Evolutionary conservation across 2,797 vertebrate genomes (phyloP).

Genomic region (Cryptoblepharus egeriae): DNA sequence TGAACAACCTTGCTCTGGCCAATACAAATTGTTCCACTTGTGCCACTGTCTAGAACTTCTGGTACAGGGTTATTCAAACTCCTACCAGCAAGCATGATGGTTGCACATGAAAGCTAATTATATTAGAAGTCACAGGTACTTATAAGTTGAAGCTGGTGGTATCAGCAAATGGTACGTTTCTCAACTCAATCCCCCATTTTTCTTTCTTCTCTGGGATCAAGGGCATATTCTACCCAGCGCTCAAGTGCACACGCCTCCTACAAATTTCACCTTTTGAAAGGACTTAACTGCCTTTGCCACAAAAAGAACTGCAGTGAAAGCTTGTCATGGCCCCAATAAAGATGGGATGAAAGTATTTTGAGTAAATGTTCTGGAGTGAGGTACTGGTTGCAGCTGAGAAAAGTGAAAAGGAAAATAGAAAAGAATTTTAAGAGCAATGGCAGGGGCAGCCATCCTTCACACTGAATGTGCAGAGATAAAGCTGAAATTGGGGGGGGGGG

Average conservation of each 20-base stretch:
- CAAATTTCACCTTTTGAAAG: not conserved
- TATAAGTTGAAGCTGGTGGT: not conserved
- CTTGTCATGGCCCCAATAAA: not conserved
- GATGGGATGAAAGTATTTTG: slow-evolving; percentile 32
- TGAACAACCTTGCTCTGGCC: no score
- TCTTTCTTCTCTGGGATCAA: not conserved
- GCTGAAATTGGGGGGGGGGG: slow-evolving; percentile 20
- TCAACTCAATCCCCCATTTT: not conserved
- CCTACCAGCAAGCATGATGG: not conserved
- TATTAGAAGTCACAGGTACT: not conserved
- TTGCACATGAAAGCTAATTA: not conserved
- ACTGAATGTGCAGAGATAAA: not conserved
- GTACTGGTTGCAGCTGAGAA: not conserved
- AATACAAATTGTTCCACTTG: not conserved
- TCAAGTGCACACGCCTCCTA: not conserved
- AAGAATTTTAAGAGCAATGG: slow-evolving; percentile 50
- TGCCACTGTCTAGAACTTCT: not conserved
- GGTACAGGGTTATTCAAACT: not conserved
- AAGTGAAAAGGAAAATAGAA: slow-evolving; percentile 9
- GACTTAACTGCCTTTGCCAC: slow-evolving; percentile 12
- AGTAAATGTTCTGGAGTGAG: slow-evolving; percentile 8
- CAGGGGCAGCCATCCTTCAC: slow-evolving; percentile 34
- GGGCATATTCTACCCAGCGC: not conserved
- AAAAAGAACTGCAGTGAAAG: slow-evolving; percentile 40
- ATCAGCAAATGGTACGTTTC: not conserved